phyloP scores from a whole-genome alignment of 2,113 vertebrate species.

The Amphiprion percula region DNA sequence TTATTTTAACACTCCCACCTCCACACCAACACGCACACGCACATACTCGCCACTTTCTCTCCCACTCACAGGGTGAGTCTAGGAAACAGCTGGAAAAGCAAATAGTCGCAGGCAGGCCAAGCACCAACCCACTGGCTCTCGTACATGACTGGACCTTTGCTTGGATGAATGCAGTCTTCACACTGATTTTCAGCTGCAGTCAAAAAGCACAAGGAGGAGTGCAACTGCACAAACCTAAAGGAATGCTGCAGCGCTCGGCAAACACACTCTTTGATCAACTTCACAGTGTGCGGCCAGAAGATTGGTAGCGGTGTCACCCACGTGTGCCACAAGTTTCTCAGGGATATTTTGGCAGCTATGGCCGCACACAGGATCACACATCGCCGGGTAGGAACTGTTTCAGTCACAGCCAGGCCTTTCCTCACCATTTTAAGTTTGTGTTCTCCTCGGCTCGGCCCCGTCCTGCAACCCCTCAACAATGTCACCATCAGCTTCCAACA shows the following conservation, averaged over 20 bases:
- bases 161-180: conserved; percentile 79
- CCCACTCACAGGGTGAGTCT: conserved; percentile 68
- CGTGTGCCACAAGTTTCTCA: conserved; percentile 41
- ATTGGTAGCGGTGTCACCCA: conserved; percentile 52
- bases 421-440: conserved; percentile 15
- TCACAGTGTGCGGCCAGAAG: conserved; percentile 46
- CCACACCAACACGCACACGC: conserved; percentile 37
- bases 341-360: conserved; percentile 25
- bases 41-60: conserved; percentile 57
- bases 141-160: conserved; percentile 72
- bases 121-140: conserved; percentile 65
- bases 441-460: background rate
- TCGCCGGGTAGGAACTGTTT: background rate
- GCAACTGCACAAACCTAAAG: conserved; percentile 66
- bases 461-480: conserved; percentile 34
- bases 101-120: conserved; percentile 70
- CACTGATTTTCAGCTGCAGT: conserved; percentile 66
- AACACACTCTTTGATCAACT: conserved; percentile 64
- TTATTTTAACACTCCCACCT: conserved; percentile 26
- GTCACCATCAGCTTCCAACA: conserved; percentile 50
- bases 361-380: conserved; percentile 35
- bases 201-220: conserved; percentile 53
- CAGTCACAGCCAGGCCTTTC: conserved; percentile 4
- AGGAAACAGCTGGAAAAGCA: conserved; percentile 84
- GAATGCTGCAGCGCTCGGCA: conserved; percentile 61